These are phyloP conservation scores for Leguminivora glycinivorella DNA, from an alignment of 1,140 invertebrate genomes.

Conservation along the genomic window DNA sequence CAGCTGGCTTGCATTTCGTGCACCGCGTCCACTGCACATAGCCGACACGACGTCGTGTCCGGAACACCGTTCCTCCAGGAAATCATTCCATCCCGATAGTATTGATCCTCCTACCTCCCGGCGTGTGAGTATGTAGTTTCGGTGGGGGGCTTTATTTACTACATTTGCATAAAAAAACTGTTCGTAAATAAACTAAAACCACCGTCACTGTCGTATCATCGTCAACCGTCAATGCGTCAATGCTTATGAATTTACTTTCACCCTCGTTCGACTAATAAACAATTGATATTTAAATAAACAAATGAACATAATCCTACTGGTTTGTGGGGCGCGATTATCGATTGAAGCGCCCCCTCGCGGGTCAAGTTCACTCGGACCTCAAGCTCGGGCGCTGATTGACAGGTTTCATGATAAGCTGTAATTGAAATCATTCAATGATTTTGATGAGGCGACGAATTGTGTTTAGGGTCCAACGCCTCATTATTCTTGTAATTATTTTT, in stretches of 20 bases:
- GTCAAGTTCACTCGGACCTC: not conserved
- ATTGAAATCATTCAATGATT: not conserved
- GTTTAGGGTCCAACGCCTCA: not conserved
- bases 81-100: not conserved
- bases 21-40: not conserved
- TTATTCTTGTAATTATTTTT: not conserved
- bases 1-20: not conserved
- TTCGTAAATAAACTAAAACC: not conserved
- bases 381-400: not conserved
- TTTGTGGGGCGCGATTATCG: not conserved
- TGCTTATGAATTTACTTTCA: not conserved
- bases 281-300: constrained; percentile 4
- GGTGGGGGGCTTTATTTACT: not conserved
- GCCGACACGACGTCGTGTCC: not conserved
- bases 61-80: not conserved
- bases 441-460: not conserved
- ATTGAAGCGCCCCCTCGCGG: not conserved
- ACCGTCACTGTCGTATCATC: too few relatives aligned
- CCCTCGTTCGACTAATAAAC: not conserved
- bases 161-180: not conserved
- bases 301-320: not conserved
- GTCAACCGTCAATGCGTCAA: too few relatives aligned
- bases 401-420: not conserved
- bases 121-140: not conserved
- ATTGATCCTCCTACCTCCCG: not conserved